These are phyloP conservation scores for Zeuzera pyrina DNA, from an alignment of 2,888 invertebrate species.

Conservation along the genomic window DNA sequence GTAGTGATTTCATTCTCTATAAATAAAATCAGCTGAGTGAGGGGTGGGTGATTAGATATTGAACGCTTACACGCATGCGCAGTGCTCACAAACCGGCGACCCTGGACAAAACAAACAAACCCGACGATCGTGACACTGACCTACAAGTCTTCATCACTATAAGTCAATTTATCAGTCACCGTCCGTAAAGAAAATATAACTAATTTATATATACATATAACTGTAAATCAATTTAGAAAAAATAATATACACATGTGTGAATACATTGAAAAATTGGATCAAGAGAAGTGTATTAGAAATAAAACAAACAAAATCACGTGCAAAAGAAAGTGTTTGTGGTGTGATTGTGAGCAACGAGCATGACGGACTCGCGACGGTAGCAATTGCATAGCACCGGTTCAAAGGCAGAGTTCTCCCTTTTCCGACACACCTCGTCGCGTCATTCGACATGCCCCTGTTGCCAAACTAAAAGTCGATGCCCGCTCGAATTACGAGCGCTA, in stretches of 20 bases:
- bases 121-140: constrained; percentile 49
- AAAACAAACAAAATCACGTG: constrained; percentile 51
- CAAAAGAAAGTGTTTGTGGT: constrained; percentile 61
- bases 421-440: constrained; percentile 51
- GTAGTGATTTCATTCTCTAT: too few relatives aligned
- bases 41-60: constrained; percentile 37
- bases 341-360: constrained; percentile 41
- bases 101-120: constrained; percentile 60
- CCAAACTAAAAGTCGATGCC: constrained; percentile 34
- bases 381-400: constrained; percentile 38
- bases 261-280: too few relatives aligned
- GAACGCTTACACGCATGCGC: constrained; percentile 63
- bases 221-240: too few relatives aligned
- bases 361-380: constrained; percentile 47
- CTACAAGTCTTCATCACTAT: constrained; percentile 30
- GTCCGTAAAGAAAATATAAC: too few relatives aligned
- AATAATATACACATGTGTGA: too few relatives aligned
- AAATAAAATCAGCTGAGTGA: constrained; percentile 26
- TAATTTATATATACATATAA: too few relatives aligned
- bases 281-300: too few relatives aligned
- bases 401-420: constrained; percentile 42
- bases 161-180: constrained; percentile 5
- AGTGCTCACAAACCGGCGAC: constrained; percentile 33
- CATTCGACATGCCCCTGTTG: constrained; percentile 38
- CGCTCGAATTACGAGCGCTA: constrained; percentile 16